These are phyloP conservation scores for Poeciliopsis presidionis DNA, from an alignment of 2,797 vertebrate species.

Conservation along the genomic window DNA sequence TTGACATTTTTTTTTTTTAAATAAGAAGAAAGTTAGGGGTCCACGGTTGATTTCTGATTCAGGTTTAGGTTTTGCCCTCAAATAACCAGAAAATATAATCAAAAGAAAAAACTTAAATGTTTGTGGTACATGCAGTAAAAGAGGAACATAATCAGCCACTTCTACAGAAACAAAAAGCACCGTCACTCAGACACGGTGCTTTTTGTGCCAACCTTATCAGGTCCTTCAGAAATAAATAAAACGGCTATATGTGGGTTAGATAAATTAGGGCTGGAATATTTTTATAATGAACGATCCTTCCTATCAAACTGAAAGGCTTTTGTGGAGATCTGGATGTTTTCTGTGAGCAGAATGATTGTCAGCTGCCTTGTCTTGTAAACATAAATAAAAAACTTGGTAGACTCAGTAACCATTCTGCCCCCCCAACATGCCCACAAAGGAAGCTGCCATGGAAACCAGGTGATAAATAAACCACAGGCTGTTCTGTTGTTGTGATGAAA, in stretches of 20 bases:
- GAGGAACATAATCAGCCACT: neutral
- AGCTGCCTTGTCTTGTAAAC: neutral
- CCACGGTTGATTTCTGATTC: neutral
- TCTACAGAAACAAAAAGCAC: neutral
- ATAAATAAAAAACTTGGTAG: neutral
- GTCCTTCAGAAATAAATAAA: neutral
- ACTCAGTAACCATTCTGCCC: neutral
- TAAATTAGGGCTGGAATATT: neutral
- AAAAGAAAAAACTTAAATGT: neutral
- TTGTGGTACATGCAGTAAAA: neutral
- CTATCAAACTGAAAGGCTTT: neutral
- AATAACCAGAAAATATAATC: neutral
- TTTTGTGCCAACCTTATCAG: neutral
- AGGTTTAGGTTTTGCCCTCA: neutral
- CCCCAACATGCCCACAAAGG: neutral
- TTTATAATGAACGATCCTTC: neutral
- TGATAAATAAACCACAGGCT: constrained; percentile 18
- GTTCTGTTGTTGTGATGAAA: constrained; percentile 9
- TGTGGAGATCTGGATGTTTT: neutral
- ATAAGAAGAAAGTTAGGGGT: too few relatives aligned
- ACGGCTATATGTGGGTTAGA: neutral
- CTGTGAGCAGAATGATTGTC: neutral
- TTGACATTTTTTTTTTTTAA: too few relatives aligned
- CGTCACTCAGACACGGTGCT: neutral
- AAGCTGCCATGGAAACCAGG: constrained; percentile 22